Base-by-base conservation (phyloP, 1,140 invertebrate species). In the Drosophila pruinosa region DNA sequence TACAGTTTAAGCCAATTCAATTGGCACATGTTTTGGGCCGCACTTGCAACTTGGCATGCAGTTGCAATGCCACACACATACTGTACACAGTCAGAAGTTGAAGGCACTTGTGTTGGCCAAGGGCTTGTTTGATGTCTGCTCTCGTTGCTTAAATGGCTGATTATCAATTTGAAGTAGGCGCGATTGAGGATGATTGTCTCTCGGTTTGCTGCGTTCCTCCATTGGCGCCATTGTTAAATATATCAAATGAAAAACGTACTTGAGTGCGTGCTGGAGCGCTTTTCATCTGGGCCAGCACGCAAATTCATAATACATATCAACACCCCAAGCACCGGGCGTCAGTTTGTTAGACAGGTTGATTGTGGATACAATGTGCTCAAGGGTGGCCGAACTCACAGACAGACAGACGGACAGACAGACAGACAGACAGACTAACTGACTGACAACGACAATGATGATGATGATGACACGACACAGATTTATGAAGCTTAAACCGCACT, bases 191-290 rank as follows among this genome's bases (percentile, higher is more conserved):
- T 12, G 19, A 52, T 53, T 59, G 70, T 65, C 53, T 67, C 26
- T 21, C 17, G 1, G 24, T 34, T 17, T 28, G 6, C 12, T 39
- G 10, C 50, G 24, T 14, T 5, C 15, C 0, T 12, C 1, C 34
- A 31, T 17, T 62, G 47, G 53, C 47, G 48, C 41, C 69, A 72
- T 69, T 73, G 70, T 73, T 75, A 70, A 74, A 71, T 64, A 64
- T 56, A 77, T 75, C 50, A 61, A 75, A 71, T 77, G 75, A 71
- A 75, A 75, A 70, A 65, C 72, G 71, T 77, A 77, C 75, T 77
- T 75, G 43, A 75, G 72, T 75, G 67, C 56, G 43, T 64, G 72
- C 54, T 77, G 67, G 70, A 77, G 72, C 72, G 65, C 74, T 73
- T 76, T 76, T 76, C 74, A 76, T 76, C 70, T 69, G 39, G 39